Conservation (phyloP, 2,113 vertebrate genomes). For the Campylomormyrus numenius region DNA sequence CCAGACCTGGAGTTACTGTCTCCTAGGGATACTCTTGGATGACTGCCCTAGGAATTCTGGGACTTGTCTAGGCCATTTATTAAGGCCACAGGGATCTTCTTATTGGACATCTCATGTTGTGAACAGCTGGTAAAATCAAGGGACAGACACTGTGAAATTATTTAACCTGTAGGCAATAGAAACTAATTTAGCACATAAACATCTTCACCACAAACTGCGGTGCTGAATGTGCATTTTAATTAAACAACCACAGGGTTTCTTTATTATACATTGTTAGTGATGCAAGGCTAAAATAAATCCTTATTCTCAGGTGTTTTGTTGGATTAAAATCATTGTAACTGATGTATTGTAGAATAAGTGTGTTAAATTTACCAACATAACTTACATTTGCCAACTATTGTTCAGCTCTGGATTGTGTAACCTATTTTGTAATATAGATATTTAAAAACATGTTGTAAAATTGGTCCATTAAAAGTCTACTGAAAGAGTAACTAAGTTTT, state of each 20-base stretch:
- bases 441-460: too few relatives aligned
- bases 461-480: not conserved
- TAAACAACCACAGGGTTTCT: slow-evolving; percentile 2
- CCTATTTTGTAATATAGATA: not conserved
- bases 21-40: not conserved
- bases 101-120: slow-evolving; percentile 26
- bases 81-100: slow-evolving; percentile 12
- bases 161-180: slow-evolving; percentile 56
- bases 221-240: slow-evolving; percentile 21
- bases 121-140: slow-evolving; percentile 50
- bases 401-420: not conserved
- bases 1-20: not conserved
- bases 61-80: slow-evolving; percentile 24
- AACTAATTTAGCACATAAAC: slow-evolving; percentile 39
- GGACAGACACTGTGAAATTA: slow-evolving; percentile 48
- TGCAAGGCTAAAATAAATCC: not conserved
- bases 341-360: not conserved
- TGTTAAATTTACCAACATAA: not conserved
- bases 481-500: not conserved
- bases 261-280: not conserved
- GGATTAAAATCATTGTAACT: not conserved
- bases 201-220: slow-evolving; percentile 17
- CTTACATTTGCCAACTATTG: too few relatives aligned
- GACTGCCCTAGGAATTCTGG: slow-evolving; percentile 20
- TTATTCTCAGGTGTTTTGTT: not conserved